Base-by-base conservation (phyloP, 2,797 vertebrate species). In the Chelmon rostratus region DNA sequence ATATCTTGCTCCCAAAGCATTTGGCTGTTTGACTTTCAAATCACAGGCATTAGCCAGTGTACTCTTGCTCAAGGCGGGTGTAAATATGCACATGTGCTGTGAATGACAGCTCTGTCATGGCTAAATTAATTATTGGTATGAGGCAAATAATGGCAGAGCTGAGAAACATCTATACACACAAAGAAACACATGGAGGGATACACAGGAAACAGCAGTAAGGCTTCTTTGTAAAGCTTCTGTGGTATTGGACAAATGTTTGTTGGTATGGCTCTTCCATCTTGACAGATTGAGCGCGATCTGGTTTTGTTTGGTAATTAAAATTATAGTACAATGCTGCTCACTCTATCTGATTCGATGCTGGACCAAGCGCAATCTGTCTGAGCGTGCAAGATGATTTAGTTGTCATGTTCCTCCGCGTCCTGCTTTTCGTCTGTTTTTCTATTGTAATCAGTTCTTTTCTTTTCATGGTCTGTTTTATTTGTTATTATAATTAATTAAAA, bases 21-120 rank as follows among this genome's bases (percentile, higher is more conserved):
- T 93, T 88, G 90, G 89, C 93, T 95, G 93, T 94, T 94, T 95
- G 94, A 94, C 93, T 95, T 94, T 93, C 93, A 94, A 94, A 94
- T 94, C 93, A 92, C 83, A 87, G 89, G 94, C 92, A 94, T 94
- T 94, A 95, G 93, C 87, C 85, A 79, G 90, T 93, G 92, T 93
- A 87, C 91, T 93, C 88, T 89, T 89, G 94, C 94, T 94, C 91
- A 90, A 91, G 93, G 94, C 92, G 90, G 88, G 88, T 93, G 94
- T 95, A 93, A 94, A 95, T 95, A 94, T 93, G 92, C 93, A 92
- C 92, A 93, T 93, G 93, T 93, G 92, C 89, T 86, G 89, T 93
- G 93, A 94, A 92, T 93, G 93, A 93, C 93, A 94, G 93, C 92
- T 92, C 92, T 93, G 93, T 94, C 92, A 85, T 70, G 86, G 92